Evolutionary conservation across 2,113 vertebrate species (phyloP).

Genomic region (Dicentrarchus labrax): DNA sequence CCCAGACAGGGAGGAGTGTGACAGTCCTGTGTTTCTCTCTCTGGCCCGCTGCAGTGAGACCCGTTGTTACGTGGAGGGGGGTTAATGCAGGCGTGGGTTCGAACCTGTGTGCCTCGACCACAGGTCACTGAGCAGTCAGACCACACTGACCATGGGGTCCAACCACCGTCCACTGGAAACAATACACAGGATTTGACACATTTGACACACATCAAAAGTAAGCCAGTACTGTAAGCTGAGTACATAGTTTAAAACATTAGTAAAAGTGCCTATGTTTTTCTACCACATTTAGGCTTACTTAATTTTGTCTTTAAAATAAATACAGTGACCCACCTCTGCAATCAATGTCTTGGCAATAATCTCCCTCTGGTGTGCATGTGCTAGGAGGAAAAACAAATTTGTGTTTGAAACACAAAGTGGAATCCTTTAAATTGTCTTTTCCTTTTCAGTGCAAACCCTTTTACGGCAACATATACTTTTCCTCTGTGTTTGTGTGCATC

Average conservation of each 20-base stretch:
- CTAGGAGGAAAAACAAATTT: conserved; percentile 71
- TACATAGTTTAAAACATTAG: neutral
- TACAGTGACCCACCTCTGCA: conserved; percentile 85
- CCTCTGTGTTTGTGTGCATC: neutral
- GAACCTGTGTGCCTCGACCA: conserved; percentile 81
- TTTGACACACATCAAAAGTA: neutral
- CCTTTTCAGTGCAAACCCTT: neutral
- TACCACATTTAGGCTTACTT: neutral
- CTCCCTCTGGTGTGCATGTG: conserved; percentile 91
- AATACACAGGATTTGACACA: neutral
- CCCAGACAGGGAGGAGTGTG: conserved; percentile 80
- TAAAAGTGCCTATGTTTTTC: neutral
- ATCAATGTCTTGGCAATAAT: conserved; percentile 85
- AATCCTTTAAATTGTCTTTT: neutral
- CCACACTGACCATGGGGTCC: conserved; percentile 93
- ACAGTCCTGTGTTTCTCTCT: conserved; percentile 83
- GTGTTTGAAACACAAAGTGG: neutral
- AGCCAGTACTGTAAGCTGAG: neutral
- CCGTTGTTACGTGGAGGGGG: conserved; percentile 82
- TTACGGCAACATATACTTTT: neutral
- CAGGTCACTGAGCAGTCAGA: conserved; percentile 89
- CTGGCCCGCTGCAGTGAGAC: conserved; percentile 81
- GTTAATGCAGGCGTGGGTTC: conserved; percentile 86
- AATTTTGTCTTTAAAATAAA: neutral
- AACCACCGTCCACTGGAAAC: conserved; percentile 84